Percentiles rank a stretch among this genome's conserved stretches.
Evolutionary conservation across 2,113 vertebrate genomes (phyloP).

Genomic region (Falcunculus frontatus): DNA sequence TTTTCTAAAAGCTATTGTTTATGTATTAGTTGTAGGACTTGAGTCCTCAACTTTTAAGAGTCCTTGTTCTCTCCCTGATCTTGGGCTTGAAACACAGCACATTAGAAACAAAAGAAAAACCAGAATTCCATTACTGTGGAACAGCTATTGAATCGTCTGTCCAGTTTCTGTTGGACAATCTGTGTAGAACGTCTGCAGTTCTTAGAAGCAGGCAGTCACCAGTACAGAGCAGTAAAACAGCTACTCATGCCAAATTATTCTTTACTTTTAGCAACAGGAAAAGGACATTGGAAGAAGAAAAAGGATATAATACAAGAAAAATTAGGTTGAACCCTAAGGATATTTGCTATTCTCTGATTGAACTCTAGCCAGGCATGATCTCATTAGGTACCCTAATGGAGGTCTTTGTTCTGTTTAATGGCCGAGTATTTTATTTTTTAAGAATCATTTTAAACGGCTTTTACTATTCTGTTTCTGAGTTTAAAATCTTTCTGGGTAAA

Average conservation of each 20-base stretch:
- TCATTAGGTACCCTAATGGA: slow-evolving; percentile 9
- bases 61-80: neutral
- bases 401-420: slow-evolving; percentile 14
- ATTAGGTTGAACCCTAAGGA: neutral
- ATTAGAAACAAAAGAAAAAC: neutral
- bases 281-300: neutral
- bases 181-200: neutral
- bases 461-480: neutral
- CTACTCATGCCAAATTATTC: neutral
- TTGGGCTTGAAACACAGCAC: neutral
- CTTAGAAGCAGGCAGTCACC: neutral
- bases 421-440: neutral
- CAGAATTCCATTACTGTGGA: neutral
- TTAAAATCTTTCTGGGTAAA: neutral
- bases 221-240: neutral
- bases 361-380: slow-evolving; percentile 12
- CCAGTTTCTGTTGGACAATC: neutral
- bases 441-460: neutral
- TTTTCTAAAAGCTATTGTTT: neutral
- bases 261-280: neutral
- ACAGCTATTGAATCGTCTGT: neutral
- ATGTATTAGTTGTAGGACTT: neutral
- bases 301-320: neutral
- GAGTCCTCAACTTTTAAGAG: neutral
- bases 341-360: neutral